Evolutionary conservation across 2,888 invertebrate genomes (phyloP), one percentile per base, ranked within the genome.

Genomic region (Eurytoma californica): DNA sequence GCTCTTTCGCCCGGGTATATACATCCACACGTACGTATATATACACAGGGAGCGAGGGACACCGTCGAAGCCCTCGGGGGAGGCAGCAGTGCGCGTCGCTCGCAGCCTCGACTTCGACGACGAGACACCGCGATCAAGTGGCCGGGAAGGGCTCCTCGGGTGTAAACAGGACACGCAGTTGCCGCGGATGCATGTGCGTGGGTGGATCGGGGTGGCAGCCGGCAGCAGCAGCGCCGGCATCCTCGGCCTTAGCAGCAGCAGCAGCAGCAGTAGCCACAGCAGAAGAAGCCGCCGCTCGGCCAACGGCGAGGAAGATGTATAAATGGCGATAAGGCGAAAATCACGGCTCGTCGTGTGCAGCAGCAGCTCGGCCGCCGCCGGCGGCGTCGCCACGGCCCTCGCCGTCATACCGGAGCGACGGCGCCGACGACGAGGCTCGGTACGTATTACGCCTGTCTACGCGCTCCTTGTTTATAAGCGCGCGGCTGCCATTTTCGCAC

Each of bases 311-410:
- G 57, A 70, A 18, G 66, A 80, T 68, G 76, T 68, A 30, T 77
- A 73, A 74, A 80, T 80, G 80, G 80, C 80, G 77, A 80, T 80
- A 80, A 80, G 80, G 20, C 57, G 80, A 55, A 80, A 80, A 65
- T 80, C 80, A 70, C 68, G 80, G 76, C 76, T 80, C 73, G 80
- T 80, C 66, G 80, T 79, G 72, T 79, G 79, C 76, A 68, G 75
- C 75, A 80, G 75, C 69, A 74, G 80, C 74, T 70, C 73, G 69
- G 77, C 39, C 47, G 39, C 63, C 61, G 49, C 61, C 28, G 72
- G 39, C 14, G 61, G 30, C 51, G 49, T 24, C 55, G 72, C 72
- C 57, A 55, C 78, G 57, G 66, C 73, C 66, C 68, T 77, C 39
- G 60, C 79, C 78, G 80, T 79, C 57, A 55, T 80, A 12, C 75